A percentile compares a stretch with the other conserved stretches of the same genome.
These are phyloP conservation scores for Forbesichthys agassizii DNA, from an alignment of 2,113 vertebrate genomes.

Conservation along the genomic window DNA sequence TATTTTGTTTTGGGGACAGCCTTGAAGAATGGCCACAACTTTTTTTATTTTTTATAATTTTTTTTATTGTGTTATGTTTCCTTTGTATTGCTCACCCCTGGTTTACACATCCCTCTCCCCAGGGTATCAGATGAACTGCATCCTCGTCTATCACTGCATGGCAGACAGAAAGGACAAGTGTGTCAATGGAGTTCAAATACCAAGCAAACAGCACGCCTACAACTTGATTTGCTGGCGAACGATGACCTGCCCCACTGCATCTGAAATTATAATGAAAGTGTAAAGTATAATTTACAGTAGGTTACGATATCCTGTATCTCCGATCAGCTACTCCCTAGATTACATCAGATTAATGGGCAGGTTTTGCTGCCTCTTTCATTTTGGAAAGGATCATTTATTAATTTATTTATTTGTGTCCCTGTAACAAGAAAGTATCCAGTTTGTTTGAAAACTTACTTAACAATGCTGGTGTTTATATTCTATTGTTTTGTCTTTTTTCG, in stretches of 20 bases:
- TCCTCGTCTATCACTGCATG: conserved; percentile 63
- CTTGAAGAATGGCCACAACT: conserved; percentile 77
- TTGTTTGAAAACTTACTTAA: no score
- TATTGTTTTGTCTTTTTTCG: no score
- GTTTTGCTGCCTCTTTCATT: conserved; percentile 24
- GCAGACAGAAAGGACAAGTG: conserved; percentile 68
- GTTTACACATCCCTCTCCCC: conserved; percentile 34
- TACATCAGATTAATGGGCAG: conserved; percentile 30
- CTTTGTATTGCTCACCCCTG: conserved; percentile 36
- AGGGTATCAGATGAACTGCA: conserved; percentile 36
- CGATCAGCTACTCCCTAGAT: conserved; percentile 49
- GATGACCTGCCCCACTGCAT: conserved; percentile 54
- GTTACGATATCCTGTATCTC: conserved; percentile 45
- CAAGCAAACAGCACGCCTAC: conserved; percentile 51
- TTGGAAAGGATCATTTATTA: conserved; percentile 12
- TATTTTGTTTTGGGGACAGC: conserved; percentile 85
- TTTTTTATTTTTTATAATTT: conserved; percentile 47
- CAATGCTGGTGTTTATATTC: no score
- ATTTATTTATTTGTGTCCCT: no score
- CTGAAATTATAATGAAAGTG: conserved; percentile 61
- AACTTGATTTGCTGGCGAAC: conserved; percentile 60
- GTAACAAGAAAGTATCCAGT: no score
- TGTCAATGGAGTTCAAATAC: conserved; percentile 47
- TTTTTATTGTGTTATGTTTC: conserved; percentile 39
- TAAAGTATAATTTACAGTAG: conserved; percentile 58